Percentiles rank a stretch among this genome's conserved stretches.
Evolutionary conservation across 2,888 invertebrate genomes (phyloP).

Genomic region (Plebejus anna): DNA sequence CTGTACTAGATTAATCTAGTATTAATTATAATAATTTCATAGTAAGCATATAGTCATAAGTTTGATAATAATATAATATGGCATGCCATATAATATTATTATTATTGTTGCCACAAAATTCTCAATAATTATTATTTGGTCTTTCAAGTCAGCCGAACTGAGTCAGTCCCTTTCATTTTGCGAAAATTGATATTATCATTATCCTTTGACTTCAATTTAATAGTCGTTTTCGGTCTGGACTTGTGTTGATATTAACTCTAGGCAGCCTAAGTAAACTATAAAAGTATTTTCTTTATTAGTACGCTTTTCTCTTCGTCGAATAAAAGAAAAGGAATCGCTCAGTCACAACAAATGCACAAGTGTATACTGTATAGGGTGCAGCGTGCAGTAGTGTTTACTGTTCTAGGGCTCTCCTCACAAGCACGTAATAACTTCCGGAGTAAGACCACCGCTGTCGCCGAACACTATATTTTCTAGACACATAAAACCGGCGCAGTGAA

Average conservation of each 20-base stretch:
- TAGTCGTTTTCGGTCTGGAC: neutral
- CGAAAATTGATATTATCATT: neutral
- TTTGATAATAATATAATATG: too few relatives aligned
- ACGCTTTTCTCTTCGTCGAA: too few relatives aligned
- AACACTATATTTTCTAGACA: constrained; percentile 11
- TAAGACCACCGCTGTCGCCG: constrained; percentile 18
- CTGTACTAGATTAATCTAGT: too few relatives aligned
- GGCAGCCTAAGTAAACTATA: neutral
- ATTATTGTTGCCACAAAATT: too few relatives aligned
- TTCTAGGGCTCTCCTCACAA: constrained; percentile 22
- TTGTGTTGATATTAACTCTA: neutral
- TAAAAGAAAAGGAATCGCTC: neutral
- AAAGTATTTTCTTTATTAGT: neutral
- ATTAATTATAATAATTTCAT: too few relatives aligned
- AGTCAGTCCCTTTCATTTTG: neutral
- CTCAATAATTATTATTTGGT: too few relatives aligned
- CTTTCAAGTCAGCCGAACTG: neutral
- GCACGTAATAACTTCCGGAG: constrained; percentile 32
- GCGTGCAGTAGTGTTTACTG: constrained; percentile 14
- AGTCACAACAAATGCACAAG: constrained; percentile 7
- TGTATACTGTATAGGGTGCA: neutral
- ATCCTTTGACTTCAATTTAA: neutral
- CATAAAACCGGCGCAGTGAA: constrained; percentile 14
- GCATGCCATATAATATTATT: too few relatives aligned
- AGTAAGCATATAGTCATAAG: too few relatives aligned